Evolutionary conservation across 2,797 vertebrate species (phyloP).

Genomic region (Hypotaenidia philippensis): DNA sequence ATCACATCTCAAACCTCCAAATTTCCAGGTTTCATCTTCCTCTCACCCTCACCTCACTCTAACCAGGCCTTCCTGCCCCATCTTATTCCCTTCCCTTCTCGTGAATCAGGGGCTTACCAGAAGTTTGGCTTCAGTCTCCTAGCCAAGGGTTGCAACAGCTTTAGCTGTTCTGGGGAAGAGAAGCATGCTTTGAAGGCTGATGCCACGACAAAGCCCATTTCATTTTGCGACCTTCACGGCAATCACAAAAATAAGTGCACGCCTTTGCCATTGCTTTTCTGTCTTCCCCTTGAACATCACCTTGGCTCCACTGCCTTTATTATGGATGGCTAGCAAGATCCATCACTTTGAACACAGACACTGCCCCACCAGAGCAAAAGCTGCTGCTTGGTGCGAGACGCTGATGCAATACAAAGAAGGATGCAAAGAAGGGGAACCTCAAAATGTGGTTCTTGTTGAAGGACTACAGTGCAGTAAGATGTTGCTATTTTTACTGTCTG

Average conservation of each 20-base stretch:
- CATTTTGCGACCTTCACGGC: background rate
- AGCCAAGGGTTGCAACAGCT: background rate
- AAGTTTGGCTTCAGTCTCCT: background rate
- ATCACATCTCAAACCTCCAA: background rate
- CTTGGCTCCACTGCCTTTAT: background rate
- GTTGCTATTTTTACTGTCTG: constrained; percentile 34
- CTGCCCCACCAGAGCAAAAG: background rate
- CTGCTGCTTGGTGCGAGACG: background rate
- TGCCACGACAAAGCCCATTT: background rate
- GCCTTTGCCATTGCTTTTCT: background rate
- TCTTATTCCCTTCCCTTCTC: background rate
- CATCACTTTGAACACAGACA: background rate
- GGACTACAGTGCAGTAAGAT: background rate
- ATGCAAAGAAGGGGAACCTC: constrained; percentile 39
- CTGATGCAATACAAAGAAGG: constrained; percentile 9
- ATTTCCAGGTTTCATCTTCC: background rate
- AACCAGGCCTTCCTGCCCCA: background rate
- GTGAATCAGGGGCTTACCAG: background rate
- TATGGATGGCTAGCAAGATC: background rate
- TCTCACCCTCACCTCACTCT: background rate
- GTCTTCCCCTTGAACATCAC: background rate
- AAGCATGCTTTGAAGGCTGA: background rate
- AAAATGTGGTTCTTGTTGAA: constrained; percentile 5
- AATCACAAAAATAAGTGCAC: background rate
- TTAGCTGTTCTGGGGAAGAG: background rate